Base-by-base conservation (phyloP, 1,140 invertebrate species). In the Danaus plexippus region DNA sequence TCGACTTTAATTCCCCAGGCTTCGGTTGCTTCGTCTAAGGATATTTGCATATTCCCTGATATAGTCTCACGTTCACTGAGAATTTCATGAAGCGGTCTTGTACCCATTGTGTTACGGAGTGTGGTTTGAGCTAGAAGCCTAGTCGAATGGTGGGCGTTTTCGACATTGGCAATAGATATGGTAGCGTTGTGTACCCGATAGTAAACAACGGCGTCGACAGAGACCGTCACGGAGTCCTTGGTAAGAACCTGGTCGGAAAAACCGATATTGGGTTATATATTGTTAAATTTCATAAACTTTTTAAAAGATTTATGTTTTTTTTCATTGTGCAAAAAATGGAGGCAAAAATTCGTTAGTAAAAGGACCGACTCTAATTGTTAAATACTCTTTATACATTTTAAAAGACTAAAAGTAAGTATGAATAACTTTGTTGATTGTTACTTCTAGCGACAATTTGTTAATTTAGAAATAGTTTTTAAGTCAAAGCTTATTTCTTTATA, bases 1-100 rank as follows among this genome's bases (percentile, higher is more conserved):
- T 98, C 96, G 11, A 98, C 96, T 88, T 98, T 97, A 65, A 98
- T 97, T 12, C 97, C 97, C 97, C 97, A 98, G 15, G 94, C 93
- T 74, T 97, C 96, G 9, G 97, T 98, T 11, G 95, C 96, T 79
- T 97, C 96, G 80, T 98, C 96, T 47, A 98, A 85, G 7, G 93
- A 89, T 42, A 90, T 90, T 87, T 94, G 93, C 93, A 94, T 96
- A 53, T 93, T 93, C 56, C 94, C 93, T 40, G 95, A 97, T 70
- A 99, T 97, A 47, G 94, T 93, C 80, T 98, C 96, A 52, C 97
- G 90, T 77, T 99, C 97, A 73, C 95, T 96, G 15, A 99, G 90
- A 73, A 99, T 98, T 88, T 99, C 97, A 74, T 96, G 94, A 59
- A 99, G 90, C 61, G 96, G 96, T 71, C 96, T 91, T 42, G 96